Evolutionary conservation across 2,113 vertebrate species (phyloP), one percentile per base, ranked within the genome.

Genomic region (Corvus moneduloides): DNA sequence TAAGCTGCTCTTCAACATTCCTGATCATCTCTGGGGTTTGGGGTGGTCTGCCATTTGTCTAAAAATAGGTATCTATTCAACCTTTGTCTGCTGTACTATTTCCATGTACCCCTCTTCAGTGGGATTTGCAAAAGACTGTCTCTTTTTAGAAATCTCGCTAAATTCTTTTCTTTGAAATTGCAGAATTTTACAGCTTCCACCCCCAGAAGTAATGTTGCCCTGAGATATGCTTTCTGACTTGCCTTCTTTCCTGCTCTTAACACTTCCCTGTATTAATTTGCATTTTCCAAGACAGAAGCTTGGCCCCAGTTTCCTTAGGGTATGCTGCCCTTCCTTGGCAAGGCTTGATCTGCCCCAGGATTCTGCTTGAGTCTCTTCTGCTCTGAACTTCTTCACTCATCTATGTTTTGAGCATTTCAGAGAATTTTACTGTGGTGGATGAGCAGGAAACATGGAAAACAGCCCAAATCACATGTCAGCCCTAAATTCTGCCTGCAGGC

Each of bases 31-130:
- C n/a, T 73, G 62, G 72, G 33, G 33, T 48, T 76, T 89, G 69
- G 51, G 23, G 9, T 74, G 20, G 26, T 75, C 51, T 67, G 10
- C 7, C 2, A 10, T 49, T 58, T 63, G 24, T 59, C 43, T 83
- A 24, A 26, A 89, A 81, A 41, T 32, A 44, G 0, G 0, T 28
- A 22, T 74, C n/a, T 78, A 0, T 46, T 81, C 3, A 9, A 55
- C 37, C n/a, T 87, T 82, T 62, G 26, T 39, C 55, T 94, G 51
- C 73, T 93, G 35, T 74, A 9, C 59, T 71, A 1, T 51, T 89
- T 87, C 77, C 21, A 69, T 49, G 11, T 30, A 35, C 5, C 26
- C 5, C 9, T 16, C 43, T 72, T 61, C 54, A 39, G 55, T 84
- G 63, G 55, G 64, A 62, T 81, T 89, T 73, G 35, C 59, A 46